A percentile compares a stretch with the other conserved stretches of the same genome.
Evolutionary conservation across 2,113 vertebrate genomes (phyloP).

Genomic region (Pristiophorus japonicus): DNA sequence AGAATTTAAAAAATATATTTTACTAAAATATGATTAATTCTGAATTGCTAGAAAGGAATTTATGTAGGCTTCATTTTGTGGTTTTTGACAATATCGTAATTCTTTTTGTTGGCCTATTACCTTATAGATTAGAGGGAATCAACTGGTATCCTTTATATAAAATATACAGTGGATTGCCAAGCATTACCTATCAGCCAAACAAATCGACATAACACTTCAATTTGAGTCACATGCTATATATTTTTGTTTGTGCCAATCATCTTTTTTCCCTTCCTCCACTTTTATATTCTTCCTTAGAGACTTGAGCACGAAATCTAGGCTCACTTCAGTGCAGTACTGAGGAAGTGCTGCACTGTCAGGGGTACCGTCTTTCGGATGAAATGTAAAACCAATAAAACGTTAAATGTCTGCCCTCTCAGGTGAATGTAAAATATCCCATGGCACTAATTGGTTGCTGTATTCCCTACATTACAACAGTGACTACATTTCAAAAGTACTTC

Average conservation of each 20-base stretch:
- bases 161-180: not conserved
- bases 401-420: not conserved
- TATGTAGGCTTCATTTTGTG: not conserved
- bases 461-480: not conserved
- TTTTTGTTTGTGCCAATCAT: not conserved
- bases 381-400: not conserved
- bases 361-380: not conserved
- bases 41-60: not conserved
- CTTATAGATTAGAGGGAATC: not conserved
- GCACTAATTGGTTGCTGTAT: not conserved
- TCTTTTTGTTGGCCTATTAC: not conserved
- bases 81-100: not conserved
- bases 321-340: not conserved
- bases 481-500: not conserved
- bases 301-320: not conserved
- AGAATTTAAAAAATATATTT: not conserved
- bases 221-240: not conserved
- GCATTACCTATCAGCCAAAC: not conserved
- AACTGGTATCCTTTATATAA: not conserved
- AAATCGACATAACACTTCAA: not conserved
- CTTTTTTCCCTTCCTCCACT: not conserved
- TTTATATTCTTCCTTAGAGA: not conserved
- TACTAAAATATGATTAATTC: not conserved
- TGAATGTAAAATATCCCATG: not conserved
- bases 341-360: not conserved